Conservation (phyloP, 1,140 invertebrate species). For the Leptoteleia sp. region DNA sequence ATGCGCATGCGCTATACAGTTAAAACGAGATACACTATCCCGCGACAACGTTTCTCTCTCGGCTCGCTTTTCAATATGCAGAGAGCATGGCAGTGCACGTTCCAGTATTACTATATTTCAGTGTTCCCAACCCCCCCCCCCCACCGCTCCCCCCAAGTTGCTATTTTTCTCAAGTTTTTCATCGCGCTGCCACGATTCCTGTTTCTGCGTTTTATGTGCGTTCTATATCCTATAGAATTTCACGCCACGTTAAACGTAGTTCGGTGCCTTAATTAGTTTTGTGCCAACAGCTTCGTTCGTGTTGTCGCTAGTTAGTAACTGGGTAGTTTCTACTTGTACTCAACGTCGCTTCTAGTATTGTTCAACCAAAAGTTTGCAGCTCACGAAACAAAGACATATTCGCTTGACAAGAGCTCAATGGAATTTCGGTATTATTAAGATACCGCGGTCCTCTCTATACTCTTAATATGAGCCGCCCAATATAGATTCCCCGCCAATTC, state of each 20-base stretch:
- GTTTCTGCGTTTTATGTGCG: constrained; percentile 62
- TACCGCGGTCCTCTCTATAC: constrained; percentile 45
- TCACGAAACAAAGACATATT: constrained; percentile 62
- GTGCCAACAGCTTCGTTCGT: constrained; percentile 67
- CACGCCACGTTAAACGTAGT: constrained; percentile 68
- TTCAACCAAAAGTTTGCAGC: constrained; percentile 62
- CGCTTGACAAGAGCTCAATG: constrained; percentile 64
- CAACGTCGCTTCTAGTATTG: constrained; percentile 64
- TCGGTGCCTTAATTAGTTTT: constrained; percentile 74
- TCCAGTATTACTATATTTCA: no score
- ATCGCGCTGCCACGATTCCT: constrained; percentile 38
- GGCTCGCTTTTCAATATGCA: no score
- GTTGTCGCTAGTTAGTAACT: constrained; percentile 71
- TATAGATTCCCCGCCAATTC: constrained; percentile 43
- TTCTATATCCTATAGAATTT: constrained; percentile 67
- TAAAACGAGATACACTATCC: no score
- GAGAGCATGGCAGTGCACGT: no score
- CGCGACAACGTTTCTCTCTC: no score
- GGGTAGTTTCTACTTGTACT: constrained; percentile 71
- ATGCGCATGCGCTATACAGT: no score
- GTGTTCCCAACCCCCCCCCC: no score
- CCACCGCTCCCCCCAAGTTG: no score
- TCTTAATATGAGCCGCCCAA: constrained; percentile 42
- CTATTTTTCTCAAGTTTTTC: constrained; percentile 64
- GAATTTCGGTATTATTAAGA: constrained; percentile 65